phyloP scores from a whole-genome alignment of 2,888 invertebrate genomes.

The Operophtera brumata region DNA sequence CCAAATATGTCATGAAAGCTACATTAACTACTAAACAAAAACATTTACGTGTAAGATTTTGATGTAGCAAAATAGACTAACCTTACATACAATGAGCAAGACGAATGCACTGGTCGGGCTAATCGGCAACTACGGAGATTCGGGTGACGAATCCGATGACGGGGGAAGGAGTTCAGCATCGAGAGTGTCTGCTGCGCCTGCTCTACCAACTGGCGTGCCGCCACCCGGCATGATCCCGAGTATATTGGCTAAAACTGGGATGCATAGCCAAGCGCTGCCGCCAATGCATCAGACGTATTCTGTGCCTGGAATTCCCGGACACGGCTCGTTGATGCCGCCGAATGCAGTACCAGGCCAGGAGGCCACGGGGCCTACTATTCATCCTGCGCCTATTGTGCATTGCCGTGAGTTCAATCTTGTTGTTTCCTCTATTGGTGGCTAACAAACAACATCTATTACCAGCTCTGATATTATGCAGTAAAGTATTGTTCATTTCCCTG shows the following conservation, averaged over 20 bases:
- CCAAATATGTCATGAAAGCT: not conserved
- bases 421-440: not conserved
- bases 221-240: conserved; percentile 21
- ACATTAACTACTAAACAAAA: not conserved
- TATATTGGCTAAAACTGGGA: conserved; percentile 13
- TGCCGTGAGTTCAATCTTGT: conserved; percentile 58
- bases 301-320: not conserved
- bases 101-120: conserved; percentile 62
- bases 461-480: too few species aligned
- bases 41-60: not conserved
- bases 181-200: conserved; percentile 4
- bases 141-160: conserved; percentile 67
- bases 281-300: conserved; percentile 7
- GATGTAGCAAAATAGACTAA: conserved; percentile 7
- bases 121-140: conserved; percentile 68
- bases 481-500: too few species aligned
- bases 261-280: conserved; percentile 16
- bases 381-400: conserved; percentile 68
- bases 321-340: not conserved
- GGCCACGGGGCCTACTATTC: conserved; percentile 40
- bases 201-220: conserved; percentile 10
- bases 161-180: conserved; percentile 20
- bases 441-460: too few species aligned
- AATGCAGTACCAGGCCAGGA: not conserved
- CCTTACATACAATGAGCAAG: conserved; percentile 58